phyloP scores from a whole-genome alignment of 2,888 invertebrate species.

The Lycia hirtaria region DNA sequence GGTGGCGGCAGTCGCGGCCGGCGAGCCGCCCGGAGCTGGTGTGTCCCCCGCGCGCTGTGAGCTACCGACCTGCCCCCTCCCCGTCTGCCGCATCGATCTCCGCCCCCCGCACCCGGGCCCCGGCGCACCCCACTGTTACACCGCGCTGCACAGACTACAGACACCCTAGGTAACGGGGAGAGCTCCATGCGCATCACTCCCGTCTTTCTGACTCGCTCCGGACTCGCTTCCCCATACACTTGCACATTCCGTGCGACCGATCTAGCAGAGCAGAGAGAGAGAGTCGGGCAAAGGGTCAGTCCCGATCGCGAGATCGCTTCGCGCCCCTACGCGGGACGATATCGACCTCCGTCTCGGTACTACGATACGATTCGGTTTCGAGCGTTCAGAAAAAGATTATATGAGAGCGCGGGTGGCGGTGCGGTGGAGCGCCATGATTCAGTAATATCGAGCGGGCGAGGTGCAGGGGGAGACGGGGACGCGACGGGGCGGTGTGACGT shows the following conservation, averaged over 20 bases:
- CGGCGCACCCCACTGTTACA: constrained; percentile 10
- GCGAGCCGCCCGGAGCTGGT: constrained; percentile 68
- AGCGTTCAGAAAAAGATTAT: not conserved
- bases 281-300: not conserved
- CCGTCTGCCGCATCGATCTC: constrained; percentile 11
- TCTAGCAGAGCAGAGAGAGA: not conserved
- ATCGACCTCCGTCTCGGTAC: not conserved
- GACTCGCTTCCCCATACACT: no score
- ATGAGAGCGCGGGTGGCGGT: not conserved
- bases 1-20: constrained; percentile 73
- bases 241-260: no score
- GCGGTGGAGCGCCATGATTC: constrained; percentile 9
- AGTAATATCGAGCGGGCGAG: constrained; percentile 10
- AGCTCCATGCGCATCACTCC: no score
- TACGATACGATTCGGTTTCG: not conserved
- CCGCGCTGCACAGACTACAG: no score
- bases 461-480: constrained; percentile 4
- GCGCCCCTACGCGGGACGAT: no score
- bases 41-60: constrained; percentile 55
- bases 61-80: constrained; percentile 14
- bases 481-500: not conserved
- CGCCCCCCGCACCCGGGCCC: constrained; percentile 25
- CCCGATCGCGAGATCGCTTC: no score
- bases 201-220: no score
- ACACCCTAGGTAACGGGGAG: no score